phyloP scores from a whole-genome alignment of 2,888 invertebrate genomes.

The Acleris laterana region DNA sequence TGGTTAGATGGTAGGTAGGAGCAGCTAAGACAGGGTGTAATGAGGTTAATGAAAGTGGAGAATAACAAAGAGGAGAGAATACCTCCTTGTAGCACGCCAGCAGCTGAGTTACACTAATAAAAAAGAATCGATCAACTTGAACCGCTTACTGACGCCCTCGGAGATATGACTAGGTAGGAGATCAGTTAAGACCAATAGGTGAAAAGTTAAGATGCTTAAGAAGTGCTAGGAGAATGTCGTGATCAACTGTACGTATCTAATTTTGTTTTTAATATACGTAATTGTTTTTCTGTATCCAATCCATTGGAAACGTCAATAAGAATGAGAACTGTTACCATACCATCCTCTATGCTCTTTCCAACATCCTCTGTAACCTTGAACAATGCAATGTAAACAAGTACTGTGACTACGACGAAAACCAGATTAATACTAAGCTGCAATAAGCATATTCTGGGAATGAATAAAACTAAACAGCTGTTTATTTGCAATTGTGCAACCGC shows the following conservation, averaged over 20 bases:
- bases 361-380: not conserved
- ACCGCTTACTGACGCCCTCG: not conserved
- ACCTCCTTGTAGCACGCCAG: constrained; percentile 17
- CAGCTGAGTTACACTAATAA: too few relatives aligned
- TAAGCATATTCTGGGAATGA: not conserved
- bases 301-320: too few relatives aligned
- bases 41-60: constrained; percentile 14
- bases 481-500: too few relatives aligned
- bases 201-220: not conserved
- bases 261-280: too few relatives aligned
- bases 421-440: not conserved
- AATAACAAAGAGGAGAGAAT: constrained; percentile 14
- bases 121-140: too few relatives aligned
- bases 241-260: too few relatives aligned
- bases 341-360: not conserved
- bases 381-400: not conserved
- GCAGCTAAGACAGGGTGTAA: not conserved
- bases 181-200: not conserved
- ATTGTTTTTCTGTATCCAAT: not conserved
- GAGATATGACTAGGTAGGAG: not conserved
- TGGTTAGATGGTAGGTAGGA: not conserved
- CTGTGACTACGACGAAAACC: constrained; percentile 2
- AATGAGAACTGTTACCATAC: not conserved
- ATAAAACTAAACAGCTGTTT: too few relatives aligned
- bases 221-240: too few relatives aligned